A percentile compares a stretch with the other conserved stretches of the same genome.
Conservation (phyloP, 2,113 vertebrate genomes). For the Cryptoleucopteryx plumbea region DNA sequence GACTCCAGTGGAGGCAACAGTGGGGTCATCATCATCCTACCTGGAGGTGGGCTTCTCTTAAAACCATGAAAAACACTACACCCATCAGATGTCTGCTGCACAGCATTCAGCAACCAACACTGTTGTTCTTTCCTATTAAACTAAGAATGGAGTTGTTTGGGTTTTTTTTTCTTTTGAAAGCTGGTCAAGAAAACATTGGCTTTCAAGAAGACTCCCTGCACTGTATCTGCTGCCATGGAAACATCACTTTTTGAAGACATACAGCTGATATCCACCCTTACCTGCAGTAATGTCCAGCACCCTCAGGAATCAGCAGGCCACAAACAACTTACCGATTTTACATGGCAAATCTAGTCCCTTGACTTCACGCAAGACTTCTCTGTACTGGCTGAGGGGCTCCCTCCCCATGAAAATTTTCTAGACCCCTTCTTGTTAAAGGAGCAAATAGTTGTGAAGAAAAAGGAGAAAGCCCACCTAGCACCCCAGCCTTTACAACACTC, state of each 20-base stretch:
- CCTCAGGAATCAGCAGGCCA: neutral
- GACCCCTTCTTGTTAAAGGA: neutral
- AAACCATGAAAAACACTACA: neutral
- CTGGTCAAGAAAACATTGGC: neutral
- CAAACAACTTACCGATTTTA: neutral
- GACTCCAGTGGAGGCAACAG: neutral
- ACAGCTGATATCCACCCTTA: neutral
- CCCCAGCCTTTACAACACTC: neutral
- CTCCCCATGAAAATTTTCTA: neutral
- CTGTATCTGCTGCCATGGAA: constrained; percentile 42
- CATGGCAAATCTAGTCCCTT: neutral
- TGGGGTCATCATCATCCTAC: neutral
- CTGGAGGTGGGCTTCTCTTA: neutral
- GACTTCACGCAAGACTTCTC: neutral
- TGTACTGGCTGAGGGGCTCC: neutral
- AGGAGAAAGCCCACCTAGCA: neutral
- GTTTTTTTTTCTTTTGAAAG: neutral
- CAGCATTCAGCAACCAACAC: accelerated
- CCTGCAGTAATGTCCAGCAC: neutral
- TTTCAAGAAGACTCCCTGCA: neutral
- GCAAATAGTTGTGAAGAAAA: neutral
- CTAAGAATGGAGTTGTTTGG: neutral
- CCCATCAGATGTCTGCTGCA: neutral
- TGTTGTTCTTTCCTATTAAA: neutral
- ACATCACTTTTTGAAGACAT: neutral